Evolutionary conservation across 2,113 vertebrate species (phyloP).

Genomic region (Sceloporus undulatus): DNA sequence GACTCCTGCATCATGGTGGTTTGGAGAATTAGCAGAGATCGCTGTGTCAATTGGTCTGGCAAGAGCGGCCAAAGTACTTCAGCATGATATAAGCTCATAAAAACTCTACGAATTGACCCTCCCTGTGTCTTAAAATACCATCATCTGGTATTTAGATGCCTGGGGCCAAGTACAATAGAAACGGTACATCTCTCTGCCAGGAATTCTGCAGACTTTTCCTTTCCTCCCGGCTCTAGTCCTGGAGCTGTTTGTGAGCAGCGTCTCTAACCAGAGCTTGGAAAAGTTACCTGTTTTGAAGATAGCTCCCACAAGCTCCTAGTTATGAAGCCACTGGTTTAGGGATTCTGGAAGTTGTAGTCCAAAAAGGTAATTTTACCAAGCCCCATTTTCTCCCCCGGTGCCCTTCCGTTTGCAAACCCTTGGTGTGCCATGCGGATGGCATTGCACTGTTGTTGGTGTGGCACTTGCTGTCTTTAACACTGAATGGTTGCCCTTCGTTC

Average conservation of each 20-base stretch:
- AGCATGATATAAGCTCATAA: conserved; percentile 9
- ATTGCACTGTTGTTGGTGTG: too few species aligned
- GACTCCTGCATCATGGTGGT: neutral
- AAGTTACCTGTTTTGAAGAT: neutral
- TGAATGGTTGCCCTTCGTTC: too few species aligned
- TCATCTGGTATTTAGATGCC: conserved; percentile 18
- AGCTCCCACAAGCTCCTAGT: too few species aligned
- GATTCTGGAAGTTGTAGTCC: neutral
- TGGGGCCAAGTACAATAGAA: conserved; percentile 27
- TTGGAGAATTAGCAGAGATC: neutral
- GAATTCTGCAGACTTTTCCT: neutral
- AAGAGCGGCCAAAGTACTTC: neutral
- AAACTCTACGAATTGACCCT: conserved; percentile 7
- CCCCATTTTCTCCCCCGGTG: neutral
- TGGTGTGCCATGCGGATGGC: too few species aligned
- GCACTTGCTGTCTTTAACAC: too few species aligned
- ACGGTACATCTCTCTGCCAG: conserved; percentile 5
- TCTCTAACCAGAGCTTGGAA: neutral
- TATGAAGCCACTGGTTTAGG: too few species aligned
- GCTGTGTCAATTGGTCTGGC: neutral
- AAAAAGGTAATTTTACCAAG: neutral
- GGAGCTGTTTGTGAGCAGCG: neutral
- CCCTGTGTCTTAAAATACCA: conserved; percentile 31
- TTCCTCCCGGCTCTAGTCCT: neutral
- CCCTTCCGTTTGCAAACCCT: too few species aligned